A percentile compares a stretch with the other conserved stretches of the same genome.
Evolutionary conservation across 2,797 vertebrate species (phyloP).

Genomic region (Chloroceryle inda): DNA sequence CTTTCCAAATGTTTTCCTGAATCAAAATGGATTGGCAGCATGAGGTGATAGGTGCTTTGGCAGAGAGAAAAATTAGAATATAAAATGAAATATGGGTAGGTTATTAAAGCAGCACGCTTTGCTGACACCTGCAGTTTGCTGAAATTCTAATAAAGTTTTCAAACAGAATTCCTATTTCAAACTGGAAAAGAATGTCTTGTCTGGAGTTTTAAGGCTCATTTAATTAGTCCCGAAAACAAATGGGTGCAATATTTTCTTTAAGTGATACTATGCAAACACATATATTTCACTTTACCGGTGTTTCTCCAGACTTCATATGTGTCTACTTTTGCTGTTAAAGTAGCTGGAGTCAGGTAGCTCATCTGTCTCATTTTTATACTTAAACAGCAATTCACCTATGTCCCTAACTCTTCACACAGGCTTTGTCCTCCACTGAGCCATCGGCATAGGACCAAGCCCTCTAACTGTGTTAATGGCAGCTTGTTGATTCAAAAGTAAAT

Average conservation of each 20-base stretch:
- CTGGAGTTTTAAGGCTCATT: background rate
- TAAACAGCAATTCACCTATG: background rate
- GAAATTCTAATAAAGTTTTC: slow-evolving; percentile 22
- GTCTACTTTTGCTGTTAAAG: background rate
- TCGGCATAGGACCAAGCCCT: background rate
- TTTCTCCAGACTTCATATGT: background rate
- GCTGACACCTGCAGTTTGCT: background rate
- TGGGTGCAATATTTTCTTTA: background rate
- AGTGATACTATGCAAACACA: background rate
- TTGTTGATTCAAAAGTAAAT: background rate
- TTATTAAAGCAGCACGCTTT: slow-evolving; percentile 16
- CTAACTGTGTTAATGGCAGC: background rate
- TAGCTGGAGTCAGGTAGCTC: background rate
- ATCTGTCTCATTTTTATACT: background rate
- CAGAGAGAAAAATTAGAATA: slow-evolving; percentile 25
- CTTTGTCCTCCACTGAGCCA: background rate
- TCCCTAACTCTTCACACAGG: background rate
- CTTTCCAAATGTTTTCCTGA: slow-evolving; percentile 16
- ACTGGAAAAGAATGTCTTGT: background rate
- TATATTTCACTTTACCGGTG: background rate
- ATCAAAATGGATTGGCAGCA: slow-evolving; percentile 7
- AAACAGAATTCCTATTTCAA: slow-evolving; percentile 18
- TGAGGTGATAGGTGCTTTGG: background rate
- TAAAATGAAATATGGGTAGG: slow-evolving; percentile 5
- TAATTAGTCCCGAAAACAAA: background rate